These are phyloP conservation scores for Periophthalmus modestus DNA, from an alignment of 2,113 vertebrate genomes.

Conservation along the genomic window DNA sequence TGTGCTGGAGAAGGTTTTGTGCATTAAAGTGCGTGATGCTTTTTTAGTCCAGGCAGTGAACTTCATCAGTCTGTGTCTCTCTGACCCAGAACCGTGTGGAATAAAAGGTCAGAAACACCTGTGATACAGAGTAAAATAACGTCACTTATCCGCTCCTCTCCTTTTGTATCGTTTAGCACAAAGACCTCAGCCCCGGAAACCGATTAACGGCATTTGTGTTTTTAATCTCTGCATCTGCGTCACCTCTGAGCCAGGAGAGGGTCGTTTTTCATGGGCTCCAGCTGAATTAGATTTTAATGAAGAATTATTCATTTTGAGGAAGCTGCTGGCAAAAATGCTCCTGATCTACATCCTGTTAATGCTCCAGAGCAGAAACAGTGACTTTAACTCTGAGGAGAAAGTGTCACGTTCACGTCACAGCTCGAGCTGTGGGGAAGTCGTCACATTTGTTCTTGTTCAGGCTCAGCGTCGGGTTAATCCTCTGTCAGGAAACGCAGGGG, in stretches of 20 bases:
- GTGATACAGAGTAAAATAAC: no score
- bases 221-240: conserved; percentile 13
- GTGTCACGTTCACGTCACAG: not conserved
- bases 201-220: conserved; percentile 44
- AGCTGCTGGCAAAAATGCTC: not conserved
- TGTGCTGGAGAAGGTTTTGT: no score
- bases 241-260: not conserved
- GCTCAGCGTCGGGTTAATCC: no score
- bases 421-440: not conserved
- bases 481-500: no score
- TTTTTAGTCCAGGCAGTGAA: no score
- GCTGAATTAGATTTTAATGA: not conserved
- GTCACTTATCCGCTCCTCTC: not conserved
- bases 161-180: conserved; percentile 13
- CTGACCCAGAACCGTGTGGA: no score
- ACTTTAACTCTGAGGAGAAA: not conserved
- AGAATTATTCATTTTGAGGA: not conserved
- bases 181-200: conserved; percentile 42
- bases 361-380: not conserved
- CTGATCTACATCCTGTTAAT: not conserved
- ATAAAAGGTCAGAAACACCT: no score
- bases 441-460: not conserved
- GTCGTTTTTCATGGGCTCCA: not conserved
- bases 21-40: no score
- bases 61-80: no score